Base-by-base conservation (phyloP, 2,888 invertebrate species). In the Loripinus fragilis region DNA sequence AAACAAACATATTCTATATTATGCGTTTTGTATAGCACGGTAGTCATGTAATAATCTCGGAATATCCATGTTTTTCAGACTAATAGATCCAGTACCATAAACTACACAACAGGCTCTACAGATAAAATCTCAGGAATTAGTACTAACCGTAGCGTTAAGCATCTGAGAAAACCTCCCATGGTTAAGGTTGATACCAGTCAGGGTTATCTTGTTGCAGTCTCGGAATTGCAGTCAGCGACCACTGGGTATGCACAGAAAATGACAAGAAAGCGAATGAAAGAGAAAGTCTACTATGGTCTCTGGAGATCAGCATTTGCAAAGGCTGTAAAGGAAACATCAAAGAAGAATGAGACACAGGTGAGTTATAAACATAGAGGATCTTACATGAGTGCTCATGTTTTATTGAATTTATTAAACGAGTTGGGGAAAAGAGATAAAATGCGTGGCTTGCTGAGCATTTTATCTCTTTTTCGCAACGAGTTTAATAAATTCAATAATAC, bases 221-320 rank as follows among this genome's bases (percentile, higher is more conserved):
- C 25, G 1, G 33, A 60, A 60, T 5, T 60, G 15, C 10, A 33
- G 33, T 33, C 60, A 12, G 33, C 33, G 8, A 33, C 60, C 30
- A 30, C 2, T 5, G 71, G 71, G 41, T 71, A 71, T 60, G 60
- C 60, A 28, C 41, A 25, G 23, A 55, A 60, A 25, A 28, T 28
- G 60, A n/a, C 52, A 10, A 25, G 10, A 12, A 38, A 30, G 10
- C 20, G 23, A 52, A 52, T 7, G 5, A 55, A 60, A n/a, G 71
- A 71, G 55, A 71, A 60, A 30, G 12, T 71, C 7, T 60, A 71
- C 42, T 71, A 55, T 42, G 71, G 23, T 3, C 38, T 71, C 20
- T 71, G 71, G 71, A 55, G 28, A 42, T 25, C 15, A 15, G 60
- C 55, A 8, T 71, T 71, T 20, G 55, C 35, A 28, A 71, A 35